Evolutionary conservation across 2,797 vertebrate species (phyloP).

Genomic region (Gymnopithys bicolor): DNA sequence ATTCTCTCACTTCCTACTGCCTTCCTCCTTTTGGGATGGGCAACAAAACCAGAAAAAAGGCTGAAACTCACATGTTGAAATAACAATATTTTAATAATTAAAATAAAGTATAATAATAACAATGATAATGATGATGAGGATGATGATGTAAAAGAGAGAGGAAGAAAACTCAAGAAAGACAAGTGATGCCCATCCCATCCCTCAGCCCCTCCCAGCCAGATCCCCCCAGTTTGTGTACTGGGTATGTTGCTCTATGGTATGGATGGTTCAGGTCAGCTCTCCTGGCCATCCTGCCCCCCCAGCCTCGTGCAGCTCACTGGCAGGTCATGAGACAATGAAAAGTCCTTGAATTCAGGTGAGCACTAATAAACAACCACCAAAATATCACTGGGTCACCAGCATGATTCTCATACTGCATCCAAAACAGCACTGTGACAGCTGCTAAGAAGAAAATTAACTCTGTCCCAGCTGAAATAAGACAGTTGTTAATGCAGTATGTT

Average conservation of each 20-base stretch:
- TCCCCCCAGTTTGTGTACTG: too few species aligned
- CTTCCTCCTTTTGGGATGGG: too few species aligned
- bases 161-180: not conserved
- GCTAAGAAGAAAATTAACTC: not conserved
- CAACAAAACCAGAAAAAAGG: not conserved
- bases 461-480: not conserved
- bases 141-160: not conserved
- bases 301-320: too few species aligned
- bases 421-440: not conserved
- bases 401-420: not conserved
- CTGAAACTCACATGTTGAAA: not conserved
- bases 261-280: too few species aligned
- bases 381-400: not conserved
- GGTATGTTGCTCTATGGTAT: too few species aligned
- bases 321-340: fast-evolving
- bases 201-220: too few species aligned
- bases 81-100: not conserved
- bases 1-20: not conserved
- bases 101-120: not conserved
- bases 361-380: not conserved
- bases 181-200: fast-evolving
- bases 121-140: not conserved
- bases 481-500: not conserved
- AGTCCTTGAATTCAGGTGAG: not conserved
- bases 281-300: too few species aligned